Evolutionary conservation across 2,888 invertebrate species (phyloP), one percentile per base, ranked within the genome.

Genomic region (Cantharis rustica): DNA sequence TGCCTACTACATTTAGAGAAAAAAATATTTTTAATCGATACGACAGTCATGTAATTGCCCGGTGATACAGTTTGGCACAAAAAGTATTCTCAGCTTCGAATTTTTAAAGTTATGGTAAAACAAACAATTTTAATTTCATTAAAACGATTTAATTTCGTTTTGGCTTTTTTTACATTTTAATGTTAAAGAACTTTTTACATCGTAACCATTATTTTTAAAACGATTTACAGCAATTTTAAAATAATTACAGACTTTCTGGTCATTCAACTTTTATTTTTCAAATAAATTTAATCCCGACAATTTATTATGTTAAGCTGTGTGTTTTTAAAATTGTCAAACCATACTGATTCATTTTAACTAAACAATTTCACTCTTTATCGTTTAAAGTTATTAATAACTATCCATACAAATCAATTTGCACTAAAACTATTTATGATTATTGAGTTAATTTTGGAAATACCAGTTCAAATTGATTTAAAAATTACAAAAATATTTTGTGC

Each of bases 241-340:
- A 47, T 47, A 47, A 47, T 47, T 47, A 47, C 47, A n/a, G 64
- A 20, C 64, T 20, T 20, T n/a, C 17, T 66, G 64, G 64, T 66
- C 64, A 66, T 66, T 66, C 64, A 66, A 66, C 64, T 66, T 66
- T 66, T 23, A 66, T 66, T 66, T 64, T 66, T 66, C 64, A 66
- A 66, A 66, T 66, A 66, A 17, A 66, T 66, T 66, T 66, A 66
- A 66, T 66, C 64, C 64, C 17, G 23, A 20, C 64, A 20, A 66
- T 66, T 66, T 66, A 66, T 66, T 23, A 66, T 20, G 13, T 20
- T 66, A 66, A 66, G 64, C 64, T 66, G 64, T 66, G 47, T 47
- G 47, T 47, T 47, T 47, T 7, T n/a, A 47, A 47, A 47, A 47
- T 47, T 47, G 47, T 47, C 47, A 47, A 47, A 47, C 47, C 47